Percentiles rank a stretch among this genome's conserved stretches.
Conservation (phyloP, 2,888 invertebrate species). For the Orthonevra nobilis region DNA sequence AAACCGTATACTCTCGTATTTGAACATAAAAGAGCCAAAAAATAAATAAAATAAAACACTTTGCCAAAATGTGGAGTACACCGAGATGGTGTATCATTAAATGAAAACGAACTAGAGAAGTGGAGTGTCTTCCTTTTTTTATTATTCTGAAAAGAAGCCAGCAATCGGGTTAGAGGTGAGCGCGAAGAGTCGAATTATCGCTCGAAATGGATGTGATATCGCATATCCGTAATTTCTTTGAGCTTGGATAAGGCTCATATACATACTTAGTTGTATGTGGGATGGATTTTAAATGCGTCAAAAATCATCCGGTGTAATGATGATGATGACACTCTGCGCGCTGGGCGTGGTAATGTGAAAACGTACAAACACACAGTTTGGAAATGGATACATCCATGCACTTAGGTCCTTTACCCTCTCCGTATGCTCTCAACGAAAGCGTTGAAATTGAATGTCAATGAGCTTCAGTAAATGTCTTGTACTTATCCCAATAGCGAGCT, state of each 20-base stretch:
- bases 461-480: conserved; percentile 49
- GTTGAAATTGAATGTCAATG: conserved; percentile 59
- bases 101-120: conserved; percentile 66
- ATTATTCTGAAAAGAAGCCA: conserved; percentile 9
- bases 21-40: conserved; percentile 34
- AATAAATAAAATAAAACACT: conserved; percentile 15
- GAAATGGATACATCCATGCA: not conserved
- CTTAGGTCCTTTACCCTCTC: conserved; percentile 1
- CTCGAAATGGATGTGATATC: conserved; percentile 68
- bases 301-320: conserved; percentile 68
- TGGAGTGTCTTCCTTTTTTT: conserved; percentile 27
- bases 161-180: conserved; percentile 3
- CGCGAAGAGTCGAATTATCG: conserved; percentile 64
- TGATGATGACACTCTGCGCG: conserved; percentile 63
- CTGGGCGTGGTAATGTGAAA: conserved; percentile 30
- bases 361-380: not conserved
- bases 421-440: not conserved
- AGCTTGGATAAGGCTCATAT: conserved; percentile 63
- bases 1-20: conserved; percentile 41
- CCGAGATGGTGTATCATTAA: conserved; percentile 62
- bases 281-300: conserved; percentile 65
- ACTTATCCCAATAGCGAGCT: conserved; percentile 47
- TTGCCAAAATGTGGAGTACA: conserved; percentile 32
- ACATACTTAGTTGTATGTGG: conserved; percentile 16
- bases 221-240: conserved; percentile 65